These are phyloP conservation scores for Pyrocoelia pectoralis DNA, from an alignment of 2,888 invertebrate genomes.

Conservation along the genomic window DNA sequence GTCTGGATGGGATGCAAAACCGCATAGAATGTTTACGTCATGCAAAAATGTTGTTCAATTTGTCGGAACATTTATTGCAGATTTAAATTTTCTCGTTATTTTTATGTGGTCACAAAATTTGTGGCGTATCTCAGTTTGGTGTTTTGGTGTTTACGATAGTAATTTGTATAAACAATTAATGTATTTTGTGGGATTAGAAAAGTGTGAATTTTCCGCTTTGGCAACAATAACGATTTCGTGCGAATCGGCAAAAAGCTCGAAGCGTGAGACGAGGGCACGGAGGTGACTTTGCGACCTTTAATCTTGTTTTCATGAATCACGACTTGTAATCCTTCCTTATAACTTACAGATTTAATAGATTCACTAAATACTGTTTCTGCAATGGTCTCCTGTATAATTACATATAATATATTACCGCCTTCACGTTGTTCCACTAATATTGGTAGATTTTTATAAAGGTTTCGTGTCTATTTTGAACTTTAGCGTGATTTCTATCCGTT, in stretches of 20 bases:
- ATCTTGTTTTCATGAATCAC: conserved; percentile 17
- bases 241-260: conserved; percentile 6
- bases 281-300: conserved; percentile 20
- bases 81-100: background rate
- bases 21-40: conserved; percentile 16
- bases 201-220: background rate
- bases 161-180: conserved; percentile 14
- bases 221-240: conserved; percentile 2
- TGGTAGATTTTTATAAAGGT: conserved; percentile 2
- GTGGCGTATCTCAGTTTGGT: background rate
- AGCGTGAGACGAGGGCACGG: conserved; percentile 20
- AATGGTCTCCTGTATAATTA: conserved; percentile 23
- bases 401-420: background rate
- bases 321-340: conserved; percentile 11
- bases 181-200: background rate
- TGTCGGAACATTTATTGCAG: background rate
- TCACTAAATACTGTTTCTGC: conserved; percentile 10
- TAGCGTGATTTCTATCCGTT: conserved; percentile 34
- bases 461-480: conserved; percentile 24
- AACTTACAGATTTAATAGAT: background rate
- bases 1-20: conserved; percentile 9
- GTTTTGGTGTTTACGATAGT: background rate
- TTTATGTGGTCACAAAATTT: background rate
- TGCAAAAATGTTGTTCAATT: conserved; percentile 7
- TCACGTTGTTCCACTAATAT: conserved; percentile 6